Evolutionary conservation across 2,113 vertebrate species (phyloP).

Genomic region (Rhabdomys dilectus): DNA sequence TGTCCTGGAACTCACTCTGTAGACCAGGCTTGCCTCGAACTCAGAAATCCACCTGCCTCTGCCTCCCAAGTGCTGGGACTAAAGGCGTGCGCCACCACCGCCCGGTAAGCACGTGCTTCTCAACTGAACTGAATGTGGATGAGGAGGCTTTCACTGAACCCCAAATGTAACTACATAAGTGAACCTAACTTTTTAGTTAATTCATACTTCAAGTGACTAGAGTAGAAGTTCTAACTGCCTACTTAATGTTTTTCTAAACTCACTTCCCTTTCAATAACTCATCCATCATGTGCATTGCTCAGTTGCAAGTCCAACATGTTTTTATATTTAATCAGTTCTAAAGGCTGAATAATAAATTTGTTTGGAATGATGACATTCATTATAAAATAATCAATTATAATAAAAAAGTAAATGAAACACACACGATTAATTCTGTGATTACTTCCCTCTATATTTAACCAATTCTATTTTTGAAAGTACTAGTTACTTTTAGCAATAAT

Average conservation of each 20-base stretch:
- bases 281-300: neutral
- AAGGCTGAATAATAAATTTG: neutral
- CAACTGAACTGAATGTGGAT: neutral
- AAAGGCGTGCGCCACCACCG: no score
- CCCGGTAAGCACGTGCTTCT: neutral
- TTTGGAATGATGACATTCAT: neutral
- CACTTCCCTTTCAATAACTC: neutral
- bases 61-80: no score
- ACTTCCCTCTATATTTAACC: neutral
- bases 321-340: neutral
- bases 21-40: no score
- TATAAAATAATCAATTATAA: slow-evolving; percentile 35
- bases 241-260: neutral
- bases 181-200: neutral
- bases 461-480: neutral
- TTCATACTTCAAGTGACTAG: slow-evolving; percentile 21
- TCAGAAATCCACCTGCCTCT: no score
- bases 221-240: neutral
- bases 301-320: neutral
- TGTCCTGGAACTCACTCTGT: no score
- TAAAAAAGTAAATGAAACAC: slow-evolving; percentile 13
- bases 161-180: slow-evolving; percentile 21
- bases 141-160: neutral
- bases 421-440: neutral
- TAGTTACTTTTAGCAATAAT: slow-evolving; percentile 1